Evolutionary conservation across 2,888 invertebrate genomes (phyloP), one percentile per base, ranked within the genome.

Genomic region (Steinernema scapterisci): DNA sequence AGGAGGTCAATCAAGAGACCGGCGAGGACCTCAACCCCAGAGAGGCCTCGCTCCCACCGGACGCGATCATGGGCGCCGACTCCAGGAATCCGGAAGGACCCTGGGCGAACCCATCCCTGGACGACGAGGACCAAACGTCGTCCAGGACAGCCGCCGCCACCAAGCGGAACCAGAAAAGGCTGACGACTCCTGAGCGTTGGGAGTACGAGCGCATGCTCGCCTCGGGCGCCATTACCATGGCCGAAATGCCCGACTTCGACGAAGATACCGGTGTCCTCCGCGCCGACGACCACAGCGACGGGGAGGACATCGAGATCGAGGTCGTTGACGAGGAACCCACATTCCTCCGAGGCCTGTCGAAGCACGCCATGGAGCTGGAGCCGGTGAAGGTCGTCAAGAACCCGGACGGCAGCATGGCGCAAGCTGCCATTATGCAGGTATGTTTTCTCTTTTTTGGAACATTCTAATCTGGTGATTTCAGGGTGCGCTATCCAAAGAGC

Each of bases 271-370:
- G 97, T 51, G 89, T 93, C 3, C 88, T 96, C 70, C 87, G 89
- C 75, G 88, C 88, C 76, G 80, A 82, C 70, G 85, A 85, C 16
- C 86, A 86, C 77, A 82, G 83, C 73, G 88, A 88, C 94, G 97
- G 97, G 88, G 99, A 97, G 74, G 99, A 99, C 87, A 92, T 95
- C 73, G 95, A 96, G 90, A 97, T 99, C 80, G 99, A 99, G 89
- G 90, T 99, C 75, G 97, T 97, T 0, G 99, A 99, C 89, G 99
- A 99, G 74, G 97, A 99, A 87, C 95, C 99, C 0, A 95, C 97
- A 0, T 99, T 99, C 89, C 90, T 99, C 0, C 82, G 88, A 72
- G 90, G 90, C 43, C 88, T 88, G 78, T 90, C 87, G 93, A 87
- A 89, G 70, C 79, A 80, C 27, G 77, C 79, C 13, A 78, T 81